Evolutionary conservation across 2,113 vertebrate species (phyloP).

Genomic region (Gymnogyps californianus): DNA sequence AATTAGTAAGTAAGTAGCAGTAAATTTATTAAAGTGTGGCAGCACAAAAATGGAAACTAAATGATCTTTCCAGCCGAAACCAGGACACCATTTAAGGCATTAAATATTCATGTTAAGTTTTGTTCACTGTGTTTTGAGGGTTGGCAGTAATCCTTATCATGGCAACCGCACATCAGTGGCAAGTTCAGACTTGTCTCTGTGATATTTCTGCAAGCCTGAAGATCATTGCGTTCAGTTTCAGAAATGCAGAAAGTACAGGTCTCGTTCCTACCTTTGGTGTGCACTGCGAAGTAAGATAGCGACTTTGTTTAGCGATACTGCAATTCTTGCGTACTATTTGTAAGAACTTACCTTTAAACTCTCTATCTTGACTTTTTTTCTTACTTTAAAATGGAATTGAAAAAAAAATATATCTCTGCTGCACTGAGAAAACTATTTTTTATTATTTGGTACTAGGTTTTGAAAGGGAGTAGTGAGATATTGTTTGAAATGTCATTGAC

Average conservation of each 20-base stretch:
- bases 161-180: constrained; percentile 28
- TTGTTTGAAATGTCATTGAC: neutral
- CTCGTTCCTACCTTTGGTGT: neutral
- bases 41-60: neutral
- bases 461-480: neutral
- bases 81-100: neutral
- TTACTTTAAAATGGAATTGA: neutral
- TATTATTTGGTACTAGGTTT: neutral
- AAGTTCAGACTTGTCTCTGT: constrained; percentile 50
- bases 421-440: neutral
- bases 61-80: too few species aligned
- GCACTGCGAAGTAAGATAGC: neutral
- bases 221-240: neutral
- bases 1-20: neutral
- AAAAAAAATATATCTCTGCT: neutral
- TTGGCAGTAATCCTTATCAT: constrained; percentile 28
- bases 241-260: neutral
- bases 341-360: neutral
- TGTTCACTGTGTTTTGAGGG: neutral
- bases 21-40: neutral
- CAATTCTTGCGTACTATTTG: accelerated
- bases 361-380: neutral
- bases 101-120: neutral
- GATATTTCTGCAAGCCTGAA: neutral
- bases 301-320: neutral